These are phyloP conservation scores for Dysmachus trigonus DNA, from an alignment of 2,888 invertebrate species.

Conservation along the genomic window DNA sequence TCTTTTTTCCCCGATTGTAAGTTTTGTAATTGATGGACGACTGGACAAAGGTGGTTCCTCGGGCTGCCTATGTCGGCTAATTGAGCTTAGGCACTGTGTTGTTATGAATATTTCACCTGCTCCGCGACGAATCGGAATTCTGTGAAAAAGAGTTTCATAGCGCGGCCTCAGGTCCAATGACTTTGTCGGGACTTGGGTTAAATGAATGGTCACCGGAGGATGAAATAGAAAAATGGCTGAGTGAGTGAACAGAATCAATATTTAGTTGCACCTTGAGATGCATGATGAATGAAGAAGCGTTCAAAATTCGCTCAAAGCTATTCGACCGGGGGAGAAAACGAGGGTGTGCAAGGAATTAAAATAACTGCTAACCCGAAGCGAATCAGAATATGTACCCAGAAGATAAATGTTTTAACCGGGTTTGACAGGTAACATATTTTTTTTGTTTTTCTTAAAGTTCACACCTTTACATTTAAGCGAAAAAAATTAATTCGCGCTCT, in stretches of 20 bases:
- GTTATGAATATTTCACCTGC: slow-evolving; percentile 30
- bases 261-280: slow-evolving; percentile 1
- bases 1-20: not conserved
- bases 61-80: not conserved
- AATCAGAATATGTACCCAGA: not conserved
- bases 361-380: not conserved
- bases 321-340: not conserved
- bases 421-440: not conserved
- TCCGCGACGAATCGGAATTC: slow-evolving; percentile 12
- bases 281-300: not conserved
- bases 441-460: no score
- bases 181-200: slow-evolving; percentile 14
- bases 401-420: not conserved
- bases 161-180: not conserved
- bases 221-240: not conserved
- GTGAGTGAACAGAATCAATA: not conserved
- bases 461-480: no score
- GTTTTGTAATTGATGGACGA: slow-evolving; percentile 21
- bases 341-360: not conserved
- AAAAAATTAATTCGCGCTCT: no score
- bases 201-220: slow-evolving; percentile 3
- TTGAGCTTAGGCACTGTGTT: slow-evolving; percentile 6
- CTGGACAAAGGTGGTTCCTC: not conserved
- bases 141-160: not conserved
- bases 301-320: not conserved